Evolutionary conservation across 2,888 invertebrate species (phyloP).

Genomic region (Synergus umbraculus): DNA sequence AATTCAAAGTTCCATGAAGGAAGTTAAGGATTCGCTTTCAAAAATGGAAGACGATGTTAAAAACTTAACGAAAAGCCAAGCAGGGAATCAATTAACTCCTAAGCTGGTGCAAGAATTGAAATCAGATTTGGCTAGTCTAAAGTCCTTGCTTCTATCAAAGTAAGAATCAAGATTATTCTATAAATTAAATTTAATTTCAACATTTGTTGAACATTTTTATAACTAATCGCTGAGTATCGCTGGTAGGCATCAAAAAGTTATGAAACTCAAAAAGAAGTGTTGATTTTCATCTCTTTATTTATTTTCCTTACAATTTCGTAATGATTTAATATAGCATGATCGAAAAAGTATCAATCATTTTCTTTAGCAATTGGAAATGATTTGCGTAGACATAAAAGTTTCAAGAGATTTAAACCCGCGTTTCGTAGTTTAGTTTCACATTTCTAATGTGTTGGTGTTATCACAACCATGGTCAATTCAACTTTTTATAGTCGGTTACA

Average conservation of each 20-base stretch:
- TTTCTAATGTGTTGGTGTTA: constrained; percentile 46
- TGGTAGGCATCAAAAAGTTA: too few species aligned
- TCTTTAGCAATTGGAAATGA: constrained; percentile 26
- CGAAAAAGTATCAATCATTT: constrained; percentile 15
- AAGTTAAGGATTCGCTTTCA: constrained; percentile 83
- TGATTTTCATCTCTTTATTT: not conserved
- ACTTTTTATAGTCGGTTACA: not conserved
- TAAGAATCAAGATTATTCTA: constrained; percentile 52
- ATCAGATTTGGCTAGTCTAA: constrained; percentile 74
- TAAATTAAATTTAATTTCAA: not conserved
- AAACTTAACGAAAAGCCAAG: constrained; percentile 68
- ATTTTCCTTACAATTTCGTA: constrained; percentile 33
- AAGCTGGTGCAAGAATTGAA: constrained; percentile 74
- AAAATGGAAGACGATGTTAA: constrained; percentile 84
- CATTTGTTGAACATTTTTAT: too few species aligned
- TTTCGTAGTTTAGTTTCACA: constrained; percentile 39
- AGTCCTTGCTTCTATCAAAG: constrained; percentile 74
- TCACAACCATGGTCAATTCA: constrained; percentile 38
- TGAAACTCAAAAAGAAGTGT: too few species aligned
- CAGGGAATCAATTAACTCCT: constrained; percentile 68
- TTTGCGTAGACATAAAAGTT: not conserved
- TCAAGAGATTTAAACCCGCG: constrained; percentile 40
- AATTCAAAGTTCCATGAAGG: constrained; percentile 80
- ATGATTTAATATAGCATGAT: constrained; percentile 25
- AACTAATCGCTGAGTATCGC: too few species aligned